Evolutionary conservation across 1,140 invertebrate species (phyloP).

Genomic region (Macrobrachium nipponense): DNA sequence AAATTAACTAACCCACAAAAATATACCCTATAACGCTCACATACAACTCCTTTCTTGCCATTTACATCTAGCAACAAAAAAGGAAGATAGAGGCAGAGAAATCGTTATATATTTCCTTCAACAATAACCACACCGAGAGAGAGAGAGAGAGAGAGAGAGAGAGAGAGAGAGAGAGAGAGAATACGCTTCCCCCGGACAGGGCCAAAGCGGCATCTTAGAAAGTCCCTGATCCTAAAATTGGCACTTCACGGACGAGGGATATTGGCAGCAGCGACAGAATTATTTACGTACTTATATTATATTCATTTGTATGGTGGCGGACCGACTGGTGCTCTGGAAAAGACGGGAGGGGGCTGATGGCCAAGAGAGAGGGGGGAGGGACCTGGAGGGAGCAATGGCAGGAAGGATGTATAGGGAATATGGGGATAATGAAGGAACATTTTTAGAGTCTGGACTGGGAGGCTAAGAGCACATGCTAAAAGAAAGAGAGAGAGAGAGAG

Average conservation of each 20-base stretch:
- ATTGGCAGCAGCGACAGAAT: slow-evolving; percentile 33
- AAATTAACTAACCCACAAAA: no score
- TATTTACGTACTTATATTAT: slow-evolving; percentile 34
- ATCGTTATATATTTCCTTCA: no score
- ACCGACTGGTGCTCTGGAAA: background rate
- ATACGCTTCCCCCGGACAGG: no score
- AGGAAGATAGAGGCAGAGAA: no score
- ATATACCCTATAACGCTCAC: no score
- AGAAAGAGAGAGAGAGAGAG: slow-evolving; percentile 1
- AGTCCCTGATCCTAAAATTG: slow-evolving; percentile 22
- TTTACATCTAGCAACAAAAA: no score
- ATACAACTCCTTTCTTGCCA: no score
- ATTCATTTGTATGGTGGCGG: slow-evolving; percentile 43
- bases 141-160: background rate
- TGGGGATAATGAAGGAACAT: background rate
- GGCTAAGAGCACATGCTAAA: no score
- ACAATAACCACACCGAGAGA: no score
- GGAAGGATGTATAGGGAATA: background rate
- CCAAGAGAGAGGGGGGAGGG: background rate
- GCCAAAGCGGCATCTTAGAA: no score
- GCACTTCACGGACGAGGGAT: slow-evolving; percentile 34
- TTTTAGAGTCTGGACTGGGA: no score
- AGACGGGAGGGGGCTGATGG: background rate
- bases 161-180: background rate
- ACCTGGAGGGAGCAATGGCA: background rate